Base-by-base conservation (phyloP, 2,888 invertebrate genomes). In the Polydrusus cervinus region DNA sequence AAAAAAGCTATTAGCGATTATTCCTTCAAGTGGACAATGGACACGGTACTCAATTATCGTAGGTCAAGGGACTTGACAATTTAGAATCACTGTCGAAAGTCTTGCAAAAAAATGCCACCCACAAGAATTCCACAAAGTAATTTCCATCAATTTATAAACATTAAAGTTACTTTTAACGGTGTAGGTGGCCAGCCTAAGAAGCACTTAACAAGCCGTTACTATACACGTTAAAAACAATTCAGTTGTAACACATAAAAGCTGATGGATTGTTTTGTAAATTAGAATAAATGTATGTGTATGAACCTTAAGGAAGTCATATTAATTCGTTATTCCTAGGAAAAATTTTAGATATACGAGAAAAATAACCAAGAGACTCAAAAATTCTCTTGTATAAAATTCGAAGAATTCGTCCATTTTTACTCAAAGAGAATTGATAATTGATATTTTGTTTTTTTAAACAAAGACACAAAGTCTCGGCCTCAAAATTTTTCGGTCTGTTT, bases 61-160 rank as follows among this genome's bases (percentile, higher is more conserved):
- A n/a, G 38, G 57, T 60, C 57, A 60, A 60, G 57, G 16, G 40
- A 14, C 57, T 60, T 18, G 16, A 38, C 57, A 60, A 60, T 38
- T 38, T 14, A 60, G 34, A 60, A 60, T 60, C 57, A 60, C 38
- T 38, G 30, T 38, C 38, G 8, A 34, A 38, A 18, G 16, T 60
- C 16, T 60, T 60, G 57, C 57, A 40, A 38, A 60, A 60, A 60
- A n/a, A n/a, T 16, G 13, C 38, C 57, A 60, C 57, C 57, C 18
- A 60, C 57, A 6, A 0, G 14, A 60, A 60, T 60, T 60, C 57
- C 57, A 38, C 57, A 38, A 60, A 60, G 57, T 16, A 60, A 60
- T 60, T 60, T 60, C 38, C 38, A 38, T 60, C 57, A 60, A 60
- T 60, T 60, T 60, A 60, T 38, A 38, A 60, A 60, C 57, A 60